Percentiles rank a stretch among this genome's conserved stretches.
phyloP scores from a whole-genome alignment of 2,888 invertebrate genomes.

The Drosophila macrospina region DNA sequence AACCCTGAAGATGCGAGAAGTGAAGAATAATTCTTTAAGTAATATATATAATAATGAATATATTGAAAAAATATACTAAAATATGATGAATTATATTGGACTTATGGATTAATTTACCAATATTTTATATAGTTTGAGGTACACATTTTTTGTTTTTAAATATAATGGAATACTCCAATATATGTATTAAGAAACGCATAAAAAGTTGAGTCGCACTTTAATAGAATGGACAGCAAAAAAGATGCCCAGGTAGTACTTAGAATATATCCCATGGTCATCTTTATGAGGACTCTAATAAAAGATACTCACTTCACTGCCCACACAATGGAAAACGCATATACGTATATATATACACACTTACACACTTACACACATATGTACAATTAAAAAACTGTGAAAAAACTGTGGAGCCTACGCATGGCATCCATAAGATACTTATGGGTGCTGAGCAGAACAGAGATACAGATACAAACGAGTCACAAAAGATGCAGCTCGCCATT shows the following conservation, averaged over 20 bases:
- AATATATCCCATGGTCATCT: slow-evolving; percentile 1
- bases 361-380: background rate
- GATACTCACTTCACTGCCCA: slow-evolving; percentile 19
- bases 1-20: no score
- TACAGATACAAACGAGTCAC: slow-evolving; percentile 29
- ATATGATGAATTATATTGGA: no score
- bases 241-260: background rate
- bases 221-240: background rate
- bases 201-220: background rate
- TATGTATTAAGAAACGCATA: background rate
- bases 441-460: slow-evolving; percentile 25
- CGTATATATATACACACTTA: background rate
- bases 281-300: slow-evolving; percentile 13
- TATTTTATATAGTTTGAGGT: no score
- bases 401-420: slow-evolving; percentile 49
- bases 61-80: no score
- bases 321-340: slow-evolving; percentile 10
- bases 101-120: no score
- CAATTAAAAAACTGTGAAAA: background rate
- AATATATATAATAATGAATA: no score
- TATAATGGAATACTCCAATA: no score
- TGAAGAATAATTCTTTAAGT: no score
- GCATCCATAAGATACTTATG: slow-evolving; percentile 31
- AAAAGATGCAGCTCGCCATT: slow-evolving; percentile 52
- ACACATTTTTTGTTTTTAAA: no score